Evolutionary conservation across 2,113 vertebrate genomes (phyloP).

Genomic region (Channa argus): DNA sequence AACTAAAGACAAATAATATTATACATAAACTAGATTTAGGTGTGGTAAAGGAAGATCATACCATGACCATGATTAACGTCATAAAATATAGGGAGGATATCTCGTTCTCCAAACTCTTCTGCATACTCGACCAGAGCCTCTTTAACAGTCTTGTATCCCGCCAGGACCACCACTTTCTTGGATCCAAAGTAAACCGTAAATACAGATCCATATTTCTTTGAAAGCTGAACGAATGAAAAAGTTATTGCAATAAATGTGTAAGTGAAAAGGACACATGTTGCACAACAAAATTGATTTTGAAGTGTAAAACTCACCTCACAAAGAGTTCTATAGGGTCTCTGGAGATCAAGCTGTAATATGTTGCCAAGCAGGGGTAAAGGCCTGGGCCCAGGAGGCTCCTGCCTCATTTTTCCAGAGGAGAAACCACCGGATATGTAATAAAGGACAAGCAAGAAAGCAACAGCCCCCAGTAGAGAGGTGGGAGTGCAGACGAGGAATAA

Average conservation of each 20-base stretch:
- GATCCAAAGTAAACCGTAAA: conserved; percentile 86
- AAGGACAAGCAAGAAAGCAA: conserved; percentile 55
- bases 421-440: conserved; percentile 31
- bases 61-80: conserved; percentile 78
- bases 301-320: conserved; percentile 51
- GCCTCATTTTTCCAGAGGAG: background rate
- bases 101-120: conserved; percentile 86
- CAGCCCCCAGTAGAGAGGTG: conserved; percentile 46
- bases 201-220: conserved; percentile 84
- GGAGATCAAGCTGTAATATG: conserved; percentile 76
- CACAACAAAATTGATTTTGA: no score
- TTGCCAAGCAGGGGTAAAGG: conserved; percentile 77
- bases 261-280: no score
- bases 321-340: conserved; percentile 58
- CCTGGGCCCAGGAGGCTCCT: conserved; percentile 76
- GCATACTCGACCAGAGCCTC: conserved; percentile 83
- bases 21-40: background rate
- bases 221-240: conserved; percentile 77
- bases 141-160: conserved; percentile 85
- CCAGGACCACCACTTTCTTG: conserved; percentile 83
- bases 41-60: conserved; percentile 43
- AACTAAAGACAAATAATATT: no score
- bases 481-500: conserved; percentile 26
- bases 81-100: conserved; percentile 78
- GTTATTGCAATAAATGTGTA: no score